Evolutionary conservation across 2,888 invertebrate species (phyloP).

Genomic region (Tolmerus cingulatus): DNA sequence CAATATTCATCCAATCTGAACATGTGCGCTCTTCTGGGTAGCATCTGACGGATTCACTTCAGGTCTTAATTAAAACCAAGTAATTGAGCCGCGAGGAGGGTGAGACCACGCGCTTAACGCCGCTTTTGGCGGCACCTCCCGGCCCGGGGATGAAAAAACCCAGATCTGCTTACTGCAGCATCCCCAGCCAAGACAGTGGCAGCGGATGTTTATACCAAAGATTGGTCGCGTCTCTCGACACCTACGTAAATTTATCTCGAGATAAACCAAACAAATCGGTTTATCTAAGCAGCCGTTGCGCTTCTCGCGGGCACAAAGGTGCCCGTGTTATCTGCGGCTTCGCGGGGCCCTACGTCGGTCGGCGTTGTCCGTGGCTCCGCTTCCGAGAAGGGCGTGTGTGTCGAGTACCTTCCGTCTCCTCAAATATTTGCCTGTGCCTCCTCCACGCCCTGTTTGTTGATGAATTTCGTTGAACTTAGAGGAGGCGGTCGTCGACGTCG

Average conservation of each 20-base stretch:
- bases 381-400: not conserved
- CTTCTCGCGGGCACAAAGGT: not conserved
- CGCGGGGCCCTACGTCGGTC: not conserved
- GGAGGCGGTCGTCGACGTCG: not conserved
- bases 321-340: not conserved
- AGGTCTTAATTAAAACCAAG: not conserved
- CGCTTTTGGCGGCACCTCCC: not conserved
- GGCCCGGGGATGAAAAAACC: not conserved
- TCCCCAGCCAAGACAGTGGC: not conserved
- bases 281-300: not conserved
- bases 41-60: not conserved
- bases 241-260: not conserved
- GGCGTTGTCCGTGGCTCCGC: not conserved
- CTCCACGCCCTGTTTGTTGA: not conserved
- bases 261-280: not conserved
- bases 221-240: not conserved
- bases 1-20: not conserved
- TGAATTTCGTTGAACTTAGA: not conserved
- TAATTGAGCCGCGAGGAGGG: not conserved
- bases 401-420: not conserved
- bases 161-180: not conserved
- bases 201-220: constrained; percentile 15
- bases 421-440: not conserved
- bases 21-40: constrained; percentile 11
- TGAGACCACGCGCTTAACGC: not conserved